Conservation (phyloP, 2,888 invertebrate genomes). For the Periphyllus acericola region DNA sequence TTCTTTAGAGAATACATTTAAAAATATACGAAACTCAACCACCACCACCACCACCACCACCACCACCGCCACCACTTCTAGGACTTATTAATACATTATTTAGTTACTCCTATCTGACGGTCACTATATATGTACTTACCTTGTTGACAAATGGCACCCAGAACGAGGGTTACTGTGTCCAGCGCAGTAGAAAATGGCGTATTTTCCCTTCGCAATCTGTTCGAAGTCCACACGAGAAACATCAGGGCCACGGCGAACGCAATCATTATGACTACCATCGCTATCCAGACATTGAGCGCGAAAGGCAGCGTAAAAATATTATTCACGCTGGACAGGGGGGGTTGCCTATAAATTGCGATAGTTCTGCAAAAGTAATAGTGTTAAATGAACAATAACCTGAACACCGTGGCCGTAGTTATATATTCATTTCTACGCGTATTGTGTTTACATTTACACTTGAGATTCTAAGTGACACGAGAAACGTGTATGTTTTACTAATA, state of each 20-base stretch:
- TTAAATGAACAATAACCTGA: not conserved
- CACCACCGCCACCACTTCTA: no score
- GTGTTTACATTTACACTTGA: no score
- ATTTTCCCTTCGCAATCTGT: not conserved
- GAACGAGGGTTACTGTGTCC: conserved; percentile 71
- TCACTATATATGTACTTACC: no score
- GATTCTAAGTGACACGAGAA: no score
- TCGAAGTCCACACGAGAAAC: conserved; percentile 35
- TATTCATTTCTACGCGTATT: no score
- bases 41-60: no score
- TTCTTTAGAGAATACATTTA: no score
- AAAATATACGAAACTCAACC: no score
- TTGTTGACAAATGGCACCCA: conserved; percentile 74
- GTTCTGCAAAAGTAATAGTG: not conserved
- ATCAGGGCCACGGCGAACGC: conserved; percentile 26
- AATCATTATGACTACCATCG: not conserved
- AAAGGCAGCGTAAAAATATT: conserved; percentile 79
- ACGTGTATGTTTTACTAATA: no score
- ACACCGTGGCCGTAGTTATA: no score
- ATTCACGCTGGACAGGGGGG: conserved; percentile 77
- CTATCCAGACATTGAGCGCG: conserved; percentile 73
- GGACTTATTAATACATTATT: no score
- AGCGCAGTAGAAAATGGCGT: not conserved
- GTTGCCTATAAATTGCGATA: conserved; percentile 68
- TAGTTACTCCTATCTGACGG: no score